phyloP scores from a whole-genome alignment of 37 sponge, comb jelly and placozoan genomes.

The Crambe crambe region DNA sequence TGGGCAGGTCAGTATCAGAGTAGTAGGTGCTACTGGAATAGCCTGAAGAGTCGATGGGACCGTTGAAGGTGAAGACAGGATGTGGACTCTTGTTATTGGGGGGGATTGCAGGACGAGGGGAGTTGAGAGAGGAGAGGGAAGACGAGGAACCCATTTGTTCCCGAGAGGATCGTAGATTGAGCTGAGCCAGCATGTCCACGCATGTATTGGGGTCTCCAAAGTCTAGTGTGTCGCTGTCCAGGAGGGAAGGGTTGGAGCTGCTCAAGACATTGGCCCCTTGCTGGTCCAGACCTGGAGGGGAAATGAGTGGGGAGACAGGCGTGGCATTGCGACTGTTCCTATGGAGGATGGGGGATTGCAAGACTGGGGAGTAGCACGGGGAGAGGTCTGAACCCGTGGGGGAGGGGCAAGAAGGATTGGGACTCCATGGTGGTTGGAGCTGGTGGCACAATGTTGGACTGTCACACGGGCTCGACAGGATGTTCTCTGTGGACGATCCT shows the following conservation, averaged over 20 bases:
- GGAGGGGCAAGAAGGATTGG: slow-evolving; percentile 64
- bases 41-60: slow-evolving; percentile 51
- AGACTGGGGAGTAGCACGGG: slow-evolving; percentile 61
- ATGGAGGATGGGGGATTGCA: slow-evolving; percentile 59
- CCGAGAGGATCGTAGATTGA: slow-evolving; percentile 44
- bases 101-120: slow-evolving; percentile 42
- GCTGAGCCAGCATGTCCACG: slow-evolving; percentile 45
- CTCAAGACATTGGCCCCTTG: slow-evolving; percentile 42
- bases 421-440: slow-evolving; percentile 71
- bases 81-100: slow-evolving; percentile 35
- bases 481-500: slow-evolving; percentile 25
- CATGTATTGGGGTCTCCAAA: slow-evolving; percentile 40
- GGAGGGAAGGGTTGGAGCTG: slow-evolving; percentile 54
- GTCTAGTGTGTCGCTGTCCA: slow-evolving; percentile 34
- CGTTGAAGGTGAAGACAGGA: slow-evolving; percentile 46
- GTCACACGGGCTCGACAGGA: slow-evolving; percentile 66
- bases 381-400: slow-evolving; percentile 56
- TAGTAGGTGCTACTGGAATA: slow-evolving; percentile 53
- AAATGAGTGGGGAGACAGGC: slow-evolving; percentile 71
- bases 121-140: slow-evolving; percentile 84
- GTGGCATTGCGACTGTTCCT: slow-evolving; percentile 55
- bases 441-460: slow-evolving; percentile 62
- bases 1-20: slow-evolving; percentile 42
- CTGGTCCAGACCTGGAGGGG: slow-evolving; percentile 49
- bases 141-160: slow-evolving; percentile 73